Evolutionary conservation across 1,140 invertebrate species (phyloP), one percentile per base, ranked within the genome.

Genomic region (Tetragnatha versicolor): DNA sequence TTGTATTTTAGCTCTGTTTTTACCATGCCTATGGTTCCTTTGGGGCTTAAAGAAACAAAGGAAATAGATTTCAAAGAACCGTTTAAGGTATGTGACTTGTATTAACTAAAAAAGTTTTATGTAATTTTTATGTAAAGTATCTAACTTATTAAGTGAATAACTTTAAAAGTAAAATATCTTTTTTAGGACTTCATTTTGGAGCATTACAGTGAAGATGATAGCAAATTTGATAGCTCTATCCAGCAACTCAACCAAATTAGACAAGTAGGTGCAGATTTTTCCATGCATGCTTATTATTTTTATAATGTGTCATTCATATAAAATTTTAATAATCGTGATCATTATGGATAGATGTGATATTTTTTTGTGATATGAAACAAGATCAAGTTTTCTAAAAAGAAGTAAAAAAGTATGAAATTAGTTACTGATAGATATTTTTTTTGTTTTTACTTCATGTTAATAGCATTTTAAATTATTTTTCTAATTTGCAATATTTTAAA

Each of bases 21-120:
- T 93, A 85, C 92, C 79, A 95, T 97, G 90, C 96, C 96, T 0
- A 97, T 98, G 94, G 96, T 98, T 83, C 95, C 96, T 9, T 88
- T 98, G 66, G 96, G 96, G 2, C 88, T 98, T 53, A 98, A 98
- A 87, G 96, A 98, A 88, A 98, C 96, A 37, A 97, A 96, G 86
- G 95, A 97, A 85, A 94, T 98, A 80, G 94, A 97, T 86, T 96
- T 98, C 86, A 75, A 77, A 66, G 75, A 76, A 79, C 82, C 82
- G 69, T 88, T 88, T 5, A 83, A 92, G 89, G 79, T 81, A 77
- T 86, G 84, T 17, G 0, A 22, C 51, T 69, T 51, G 4, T 25
- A n/a, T n/a, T n/a, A n/a, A n/a, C n/a, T n/a, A 17, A 17, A 10
- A 61, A 17, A 29, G 9, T 10, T 12, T 61, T 10, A 25, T 61